Evolutionary conservation across 1,140 invertebrate species (phyloP), one percentile per base, ranked within the genome.

Genomic region (Cydia strobilella): DNA sequence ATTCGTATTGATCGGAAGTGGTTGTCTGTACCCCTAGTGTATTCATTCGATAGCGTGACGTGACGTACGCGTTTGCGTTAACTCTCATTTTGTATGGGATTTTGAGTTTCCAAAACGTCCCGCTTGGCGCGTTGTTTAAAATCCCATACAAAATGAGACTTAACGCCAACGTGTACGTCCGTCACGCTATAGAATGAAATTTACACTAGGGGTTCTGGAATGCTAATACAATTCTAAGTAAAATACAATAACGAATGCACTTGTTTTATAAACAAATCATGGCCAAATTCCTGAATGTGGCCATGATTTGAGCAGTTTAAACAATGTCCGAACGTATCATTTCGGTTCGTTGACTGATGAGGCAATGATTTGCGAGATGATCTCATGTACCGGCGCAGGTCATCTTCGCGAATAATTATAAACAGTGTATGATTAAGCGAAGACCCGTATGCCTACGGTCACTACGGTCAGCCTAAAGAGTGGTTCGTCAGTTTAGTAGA

Each of bases 291-390:
- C 13, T 66, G 0, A 66, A 31, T 27, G 9, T 7, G 7, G 12
- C 15, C 63, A n/a, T 20, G 18, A 7, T 15, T 5, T 66, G 23
- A 6, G n/a, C 63, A 31, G 63, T 35, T 31, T 10, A 66, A 66
- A 66, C 27, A 69, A 35, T 69, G 31, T 39, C 65, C 65, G 27
- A 35, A 20, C 13, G 27, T 66, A 35, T 31, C n/a, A 35, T 69
- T 69, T 39, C n/a, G 18, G 65, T 69, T 69, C 35, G 65, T 69
- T 69, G 65, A 69, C 65, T 69, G 65, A 69, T 69, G 65, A 69
- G 65, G 65, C 65, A 69, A 69, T 69, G 65, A 69, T 69, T 69
- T 69, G 31, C 31, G 65, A 31, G 65, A 39, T 69, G 65, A 69
- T 69, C 65, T 69, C 65, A 69, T 15, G 65, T 23, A 20, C 31